Evolutionary conservation across 2,888 invertebrate species (phyloP), one percentile per base, ranked within the genome.

Genomic region (Phengaris arion): DNA sequence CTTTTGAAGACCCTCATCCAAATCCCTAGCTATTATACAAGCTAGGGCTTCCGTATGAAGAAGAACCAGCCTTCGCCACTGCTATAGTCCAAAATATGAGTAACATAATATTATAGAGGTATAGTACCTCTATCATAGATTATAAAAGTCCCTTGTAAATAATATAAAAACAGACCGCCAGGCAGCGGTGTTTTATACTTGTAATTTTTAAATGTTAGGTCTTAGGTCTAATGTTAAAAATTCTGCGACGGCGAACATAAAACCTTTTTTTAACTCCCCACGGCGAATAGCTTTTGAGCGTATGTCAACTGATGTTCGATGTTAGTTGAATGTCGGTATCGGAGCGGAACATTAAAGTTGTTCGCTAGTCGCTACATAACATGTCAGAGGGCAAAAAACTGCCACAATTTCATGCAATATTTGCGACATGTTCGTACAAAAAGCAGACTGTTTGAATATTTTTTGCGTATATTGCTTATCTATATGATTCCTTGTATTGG

Each of bases 221-320:
- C 15, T 22, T 22, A 57, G 6, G 52, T 52, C 59, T 22, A 59
- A 59, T 2, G 35, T 45, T 35, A 35, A 64, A 45, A 64, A 64
- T 12, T 59, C 22, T 35, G 35, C 35, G 35, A 64, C 13, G 64
- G 64, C 64, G 35, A 64, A 64, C 64, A 64, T 45, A 64, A 64
- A 64, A 64, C 64, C 64, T 10, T 35, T 35, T 64, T 64, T 64
- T 10, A 64, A 64, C 64, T 64, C 64, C 64, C 64, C 64, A 64
- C 64, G 64, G 35, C 64, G 64, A 64, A 22, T 64, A 22, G 64
- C 64, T 45, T 64, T 64, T 35, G 64, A 64, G 35, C 35, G 5
- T 35, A 64, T 64, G 64, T 64, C 64, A 45, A 35, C 10, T 10
- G 59, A 64, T 45, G 64, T 64, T 64, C 64, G 35, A 64, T 64